Evolutionary conservation across 2,113 vertebrate genomes (phyloP), one percentile per base, ranked within the genome.

Genomic region (Panurus biarmicus): DNA sequence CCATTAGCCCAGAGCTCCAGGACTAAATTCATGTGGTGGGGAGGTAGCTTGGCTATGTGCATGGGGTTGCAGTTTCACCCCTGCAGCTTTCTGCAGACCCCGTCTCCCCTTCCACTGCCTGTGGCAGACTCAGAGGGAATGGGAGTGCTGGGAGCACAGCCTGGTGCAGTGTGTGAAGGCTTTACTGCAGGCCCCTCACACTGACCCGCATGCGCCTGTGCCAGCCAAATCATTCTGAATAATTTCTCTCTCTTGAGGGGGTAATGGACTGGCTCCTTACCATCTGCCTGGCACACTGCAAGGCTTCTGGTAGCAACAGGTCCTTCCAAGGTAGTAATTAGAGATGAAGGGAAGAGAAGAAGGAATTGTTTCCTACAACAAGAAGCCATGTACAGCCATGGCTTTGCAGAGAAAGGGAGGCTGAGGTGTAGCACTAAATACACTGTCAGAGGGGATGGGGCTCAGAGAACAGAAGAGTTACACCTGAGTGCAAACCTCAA

Each of bases 151-250:
- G 33, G 83, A 38, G 54, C 60, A 21, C 33, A 74, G 85, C 33
- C 72, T 36, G 69, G 44, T 45, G 44, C 79, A 90, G 53, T 1
- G 0, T 45, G 54, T 0, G 2, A 70, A 70, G 81, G 74, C 42
- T 89, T 72, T 15, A 20, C 77, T 62, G 93, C 77, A 42, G 80
- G 84, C 54, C 56, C 31, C 81, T 76, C 91, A 70, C 2, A 7
- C 81, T 80, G 85, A 70, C 89, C 89, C 1, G 0, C 2, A 18
- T 44, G 56, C 0, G 3, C 60, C 85, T 28, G 66, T 94, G 93
- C 94, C 96, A 97, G 87, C 64, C 91, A 85, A 89, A 93, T 93
- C 92, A 86, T 96, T 94, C 94, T 85, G 94, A 93, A 91, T 71
- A 81, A 95, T 95, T 97, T 95, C 93, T 87, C 72, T 85, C 93